Conservation (phyloP, 2,888 invertebrate species). For the Graphium colonna region DNA sequence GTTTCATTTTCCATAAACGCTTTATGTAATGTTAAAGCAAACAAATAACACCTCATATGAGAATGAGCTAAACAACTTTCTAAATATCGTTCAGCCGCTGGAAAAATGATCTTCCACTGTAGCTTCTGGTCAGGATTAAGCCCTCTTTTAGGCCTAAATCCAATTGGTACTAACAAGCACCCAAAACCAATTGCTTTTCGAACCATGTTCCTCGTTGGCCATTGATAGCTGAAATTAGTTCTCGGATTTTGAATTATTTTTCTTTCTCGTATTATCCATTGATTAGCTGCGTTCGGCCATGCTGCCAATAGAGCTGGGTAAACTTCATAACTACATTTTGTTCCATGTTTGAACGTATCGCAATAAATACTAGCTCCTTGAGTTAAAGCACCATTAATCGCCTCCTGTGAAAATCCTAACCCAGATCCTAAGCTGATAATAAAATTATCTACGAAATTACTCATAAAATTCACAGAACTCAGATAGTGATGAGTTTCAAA, state of each 20-base stretch:
- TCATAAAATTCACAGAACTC: constrained; percentile 84
- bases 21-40: constrained; percentile 85
- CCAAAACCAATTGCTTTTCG: constrained; percentile 83
- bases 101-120: constrained; percentile 90
- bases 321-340: constrained; percentile 80
- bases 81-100: constrained; percentile 87
- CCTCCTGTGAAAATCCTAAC: constrained; percentile 77
- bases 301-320: constrained; percentile 84
- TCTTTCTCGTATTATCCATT: constrained; percentile 83
- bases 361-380: constrained; percentile 85
- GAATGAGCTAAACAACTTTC: constrained; percentile 85
- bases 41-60: constrained; percentile 85
- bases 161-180: constrained; percentile 85
- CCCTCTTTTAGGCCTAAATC: constrained; percentile 82
- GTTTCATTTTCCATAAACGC: constrained; percentile 85
- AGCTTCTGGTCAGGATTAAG: constrained; percentile 81
- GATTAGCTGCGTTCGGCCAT: constrained; percentile 86
- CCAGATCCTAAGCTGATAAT: constrained; percentile 79
- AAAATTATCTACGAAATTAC: constrained; percentile 83
- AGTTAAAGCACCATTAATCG: constrained; percentile 77
- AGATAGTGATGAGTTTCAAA: constrained; percentile 77
- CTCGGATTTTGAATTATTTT: constrained; percentile 77
- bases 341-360: constrained; percentile 62
- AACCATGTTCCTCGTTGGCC: constrained; percentile 85
- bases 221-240: constrained; percentile 80